Evolutionary conservation across 2,113 vertebrate genomes (phyloP), one percentile per base, ranked within the genome.

Genomic region (Sylvilagus bachmani): DNA sequence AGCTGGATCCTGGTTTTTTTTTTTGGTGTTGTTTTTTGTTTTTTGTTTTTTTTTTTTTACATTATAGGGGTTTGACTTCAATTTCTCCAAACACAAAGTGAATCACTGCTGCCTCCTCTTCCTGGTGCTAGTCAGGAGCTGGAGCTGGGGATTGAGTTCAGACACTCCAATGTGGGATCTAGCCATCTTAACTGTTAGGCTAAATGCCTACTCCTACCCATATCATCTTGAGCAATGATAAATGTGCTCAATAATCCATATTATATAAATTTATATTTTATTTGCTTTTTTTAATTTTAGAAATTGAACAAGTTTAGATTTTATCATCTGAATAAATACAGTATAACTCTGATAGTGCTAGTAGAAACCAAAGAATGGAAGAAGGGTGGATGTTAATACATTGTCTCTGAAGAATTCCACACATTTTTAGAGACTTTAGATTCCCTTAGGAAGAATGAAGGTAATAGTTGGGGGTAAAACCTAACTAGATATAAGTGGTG

Each of bases 51-150:
- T n/a, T 19, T 14, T 19, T 14, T 58, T 58, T 58, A 58, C 12
- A 19, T 58, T 58, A 58, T 58, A 17, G 55, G 55, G 4, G 10
- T 58, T 58, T 58, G 14, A 12, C 4, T 58, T 58, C 22, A 36
- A 67, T 79, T 25, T 70, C 58, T 94, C 25, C 62, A 89, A 91
- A 86, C 88, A 94, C 38, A 71, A 70, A 84, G 71, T 79, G 51
- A 94, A 74, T 8, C 55, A 58, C 55, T 58, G 55, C 19, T 58
- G 55, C 55, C 55, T 58, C 55, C 55, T 58, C 12, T 19, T 58
- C 4, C 55, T 58, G 13, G 16, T 13, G 55, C 38, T 58, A 58
- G 55, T 14, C 10, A 17, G 19, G 55, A 58, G 55, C 12, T 58
- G 55, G 55, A 58, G 13, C 55, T 19, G 19, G 55, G 55, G 19